Base-by-base conservation (phyloP, 2,888 invertebrate genomes). In the Chymomyza fuscimana region DNA sequence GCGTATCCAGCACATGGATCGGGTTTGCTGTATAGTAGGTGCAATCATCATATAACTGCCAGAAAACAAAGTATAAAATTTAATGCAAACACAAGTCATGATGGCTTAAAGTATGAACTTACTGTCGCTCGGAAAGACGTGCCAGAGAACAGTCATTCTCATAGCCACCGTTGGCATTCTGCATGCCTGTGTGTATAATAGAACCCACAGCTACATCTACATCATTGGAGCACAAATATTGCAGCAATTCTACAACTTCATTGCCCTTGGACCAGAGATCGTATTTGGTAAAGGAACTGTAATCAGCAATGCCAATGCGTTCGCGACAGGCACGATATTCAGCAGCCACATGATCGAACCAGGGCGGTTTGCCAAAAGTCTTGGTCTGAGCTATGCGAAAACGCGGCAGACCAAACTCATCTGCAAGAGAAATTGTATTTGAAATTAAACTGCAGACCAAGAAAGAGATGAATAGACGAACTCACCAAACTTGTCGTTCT, bases 131-230 rank as follows among this genome's bases (percentile, higher is more conserved):
- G 0, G 96, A 94, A 46, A 98, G 94, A 70, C 99, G 93, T 4
- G 97, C 97, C 66, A 99, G 93, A 73, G 98, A 98, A 93, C 99
- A 99, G 92, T 99, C 99, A 89, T 99, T 99, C 92, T 99, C 99
- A 91, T 99, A 99, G 15, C 99, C 99, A 1, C 99, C 99, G 10
- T 94, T 93, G 74, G 94, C 93, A 92, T 99, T 99, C 92, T 99
- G 98, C 98, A 99, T 98, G 76, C 99, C 99, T 0, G 98, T 98
- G 91, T 99, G 99, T 73, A 98, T 97, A 78, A 99, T 97, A 86
- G 96, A 95, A 32, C 98, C 98, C 4, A 97, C 93, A 0, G 98
- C 96, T 2, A 98, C 97, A 90, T 99, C 98, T 9, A 99, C 97
- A 91, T 99, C 96, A 90, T 99, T 99, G 2, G 98, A 98, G 90